Evolutionary conservation across 2,888 invertebrate species (phyloP).

Genomic region (Periphyllus acericola): DNA sequence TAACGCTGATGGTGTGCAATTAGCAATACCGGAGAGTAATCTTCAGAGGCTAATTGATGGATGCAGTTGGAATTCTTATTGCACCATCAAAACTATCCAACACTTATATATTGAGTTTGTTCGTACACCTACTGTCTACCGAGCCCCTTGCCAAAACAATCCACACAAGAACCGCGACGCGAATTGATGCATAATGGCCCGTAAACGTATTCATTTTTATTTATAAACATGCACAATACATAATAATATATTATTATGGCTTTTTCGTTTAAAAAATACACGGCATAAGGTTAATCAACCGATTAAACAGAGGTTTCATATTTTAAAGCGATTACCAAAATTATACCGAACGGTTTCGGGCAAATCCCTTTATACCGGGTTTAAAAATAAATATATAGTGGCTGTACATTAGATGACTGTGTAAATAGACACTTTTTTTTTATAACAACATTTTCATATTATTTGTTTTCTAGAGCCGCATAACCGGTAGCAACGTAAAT

Average conservation of each 20-base stretch:
- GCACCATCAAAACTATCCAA: not conserved
- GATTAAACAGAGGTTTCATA: conserved; percentile 1
- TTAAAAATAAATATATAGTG: not conserved
- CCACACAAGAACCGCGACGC: not conserved
- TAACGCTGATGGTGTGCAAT: not conserved
- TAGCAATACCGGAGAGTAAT: not conserved
- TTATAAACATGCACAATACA: not conserved
- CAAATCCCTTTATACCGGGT: not conserved
- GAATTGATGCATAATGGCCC: no score
- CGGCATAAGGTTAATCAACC: not conserved
- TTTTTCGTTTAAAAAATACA: not conserved
- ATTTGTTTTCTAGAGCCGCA: not conserved
- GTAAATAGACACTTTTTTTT: no score
- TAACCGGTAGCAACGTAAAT: not conserved
- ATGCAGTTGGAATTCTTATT: not conserved
- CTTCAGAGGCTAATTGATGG: not conserved
- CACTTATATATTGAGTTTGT: not conserved
- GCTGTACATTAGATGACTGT: not conserved
- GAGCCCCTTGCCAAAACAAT: not conserved
- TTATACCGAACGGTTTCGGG: not conserved
- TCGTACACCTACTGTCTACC: no score
- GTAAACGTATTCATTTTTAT: not conserved
- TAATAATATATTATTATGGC: not conserved
- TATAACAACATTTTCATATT: no score
- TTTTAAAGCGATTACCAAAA: not conserved